These are phyloP conservation scores for Vombatus ursinus DNA, from an alignment of 2,113 vertebrate genomes.

Conservation along the genomic window DNA sequence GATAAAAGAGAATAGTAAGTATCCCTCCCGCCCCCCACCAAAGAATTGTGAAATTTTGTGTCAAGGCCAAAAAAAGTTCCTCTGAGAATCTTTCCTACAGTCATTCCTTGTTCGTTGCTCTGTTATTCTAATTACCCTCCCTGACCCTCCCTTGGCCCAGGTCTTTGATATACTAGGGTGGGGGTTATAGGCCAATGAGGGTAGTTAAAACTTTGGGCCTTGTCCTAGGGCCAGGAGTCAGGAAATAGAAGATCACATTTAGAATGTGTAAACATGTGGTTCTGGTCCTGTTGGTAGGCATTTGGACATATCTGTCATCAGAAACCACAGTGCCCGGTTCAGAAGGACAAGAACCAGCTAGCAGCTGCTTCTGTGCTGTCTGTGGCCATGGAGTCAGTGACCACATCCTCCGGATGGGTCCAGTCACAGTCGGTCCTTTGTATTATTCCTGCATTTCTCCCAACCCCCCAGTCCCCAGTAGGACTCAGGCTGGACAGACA, in stretches of 20 bases:
- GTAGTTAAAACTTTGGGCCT: background rate
- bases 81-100: background rate
- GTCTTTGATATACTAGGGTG: background rate
- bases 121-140: background rate
- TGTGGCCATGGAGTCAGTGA: conserved; percentile 17
- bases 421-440: background rate
- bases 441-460: conserved; percentile 25
- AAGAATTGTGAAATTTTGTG: background rate
- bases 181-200: background rate
- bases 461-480: background rate
- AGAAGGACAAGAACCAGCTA: background rate
- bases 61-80: background rate
- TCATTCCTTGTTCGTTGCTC: background rate
- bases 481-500: background rate
- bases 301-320: conserved; percentile 16
- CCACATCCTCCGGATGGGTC: background rate
- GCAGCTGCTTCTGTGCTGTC: conserved; percentile 27
- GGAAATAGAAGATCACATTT: background rate
- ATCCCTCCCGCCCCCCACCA: background rate
- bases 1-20: background rate
- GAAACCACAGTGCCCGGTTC: conserved; percentile 39
- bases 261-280: background rate
- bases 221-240: background rate
- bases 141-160: background rate
- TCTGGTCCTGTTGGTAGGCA: background rate